These are phyloP conservation scores for Diphyllodes magnificus DNA, from an alignment of 2,113 vertebrate species.

Conservation along the genomic window DNA sequence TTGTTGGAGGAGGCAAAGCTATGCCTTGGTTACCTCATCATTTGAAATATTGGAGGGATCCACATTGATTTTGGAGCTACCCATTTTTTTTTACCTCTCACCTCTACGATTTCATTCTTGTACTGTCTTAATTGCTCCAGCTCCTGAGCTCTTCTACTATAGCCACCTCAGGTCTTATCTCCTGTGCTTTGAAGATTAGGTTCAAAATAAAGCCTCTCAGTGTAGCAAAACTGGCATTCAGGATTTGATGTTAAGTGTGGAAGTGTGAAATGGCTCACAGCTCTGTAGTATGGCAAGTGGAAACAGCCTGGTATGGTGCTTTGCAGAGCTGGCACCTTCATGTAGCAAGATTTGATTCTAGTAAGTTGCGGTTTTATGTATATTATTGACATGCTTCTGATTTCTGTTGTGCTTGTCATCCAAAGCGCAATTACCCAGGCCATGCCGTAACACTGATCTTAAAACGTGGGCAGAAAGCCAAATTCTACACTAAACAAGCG, in stretches of 20 bases:
- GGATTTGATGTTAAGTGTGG: background rate
- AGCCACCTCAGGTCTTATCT: background rate
- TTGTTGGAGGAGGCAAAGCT: background rate
- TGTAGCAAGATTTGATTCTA: background rate
- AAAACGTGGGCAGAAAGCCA: background rate
- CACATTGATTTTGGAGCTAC: background rate
- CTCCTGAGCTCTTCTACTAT: background rate
- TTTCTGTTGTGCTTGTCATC: conserved; percentile 4
- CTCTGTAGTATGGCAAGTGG: background rate
- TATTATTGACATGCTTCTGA: background rate
- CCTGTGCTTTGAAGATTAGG: background rate
- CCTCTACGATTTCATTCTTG: background rate
- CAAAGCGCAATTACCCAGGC: background rate
- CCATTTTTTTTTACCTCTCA: background rate
- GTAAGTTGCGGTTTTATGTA: background rate
- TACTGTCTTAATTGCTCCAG: background rate
- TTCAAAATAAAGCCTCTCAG: background rate
- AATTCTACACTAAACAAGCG: background rate
- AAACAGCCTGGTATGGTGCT: background rate
- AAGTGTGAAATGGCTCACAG: background rate
- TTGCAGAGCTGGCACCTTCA: background rate
- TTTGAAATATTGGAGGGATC: background rate
- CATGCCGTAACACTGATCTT: conserved; percentile 10
- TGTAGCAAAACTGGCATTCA: accelerated
- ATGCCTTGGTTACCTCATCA: background rate